These are phyloP conservation scores for Actinostola sp. DNA, from an alignment of 92 coral and sea anemone genomes.

Conservation along the genomic window DNA sequence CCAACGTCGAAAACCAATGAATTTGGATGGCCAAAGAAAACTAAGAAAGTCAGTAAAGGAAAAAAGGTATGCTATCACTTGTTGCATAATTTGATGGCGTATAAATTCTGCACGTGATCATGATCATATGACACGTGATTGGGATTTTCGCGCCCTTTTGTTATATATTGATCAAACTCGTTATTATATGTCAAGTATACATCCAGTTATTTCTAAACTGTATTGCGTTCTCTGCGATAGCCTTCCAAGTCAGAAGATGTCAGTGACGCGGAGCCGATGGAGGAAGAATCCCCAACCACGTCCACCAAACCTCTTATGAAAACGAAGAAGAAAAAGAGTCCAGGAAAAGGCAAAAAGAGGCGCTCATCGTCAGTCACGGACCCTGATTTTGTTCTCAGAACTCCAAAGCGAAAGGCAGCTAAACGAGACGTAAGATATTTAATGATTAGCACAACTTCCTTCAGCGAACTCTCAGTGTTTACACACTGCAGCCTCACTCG, in stretches of 20 bases:
- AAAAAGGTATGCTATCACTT: constrained; percentile 15
- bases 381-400: constrained; percentile 39
- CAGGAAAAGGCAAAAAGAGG: constrained; percentile 66
- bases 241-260: constrained; percentile 49
- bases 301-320: constrained; percentile 41
- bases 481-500: too few species aligned
- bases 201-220: background rate
- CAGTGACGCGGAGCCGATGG: constrained; percentile 57
- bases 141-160: too few species aligned
- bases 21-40: constrained; percentile 67
- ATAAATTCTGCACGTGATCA: too few species aligned
- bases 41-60: constrained; percentile 52
- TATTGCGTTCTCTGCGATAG: constrained; percentile 1
- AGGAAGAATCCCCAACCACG: constrained; percentile 42
- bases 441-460: too few species aligned
- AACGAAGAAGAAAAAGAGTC: constrained; percentile 69
- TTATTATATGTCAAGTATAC: background rate
- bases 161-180: background rate
- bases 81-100: too few species aligned
- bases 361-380: constrained; percentile 44
- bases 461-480: too few species aligned
- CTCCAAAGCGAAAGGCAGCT: constrained; percentile 45
- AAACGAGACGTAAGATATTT: constrained; percentile 29
- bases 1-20: constrained; percentile 68
- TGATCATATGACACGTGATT: too few species aligned